Conservation (phyloP, 2,888 invertebrate genomes). For the Anthophora plumipes region DNA sequence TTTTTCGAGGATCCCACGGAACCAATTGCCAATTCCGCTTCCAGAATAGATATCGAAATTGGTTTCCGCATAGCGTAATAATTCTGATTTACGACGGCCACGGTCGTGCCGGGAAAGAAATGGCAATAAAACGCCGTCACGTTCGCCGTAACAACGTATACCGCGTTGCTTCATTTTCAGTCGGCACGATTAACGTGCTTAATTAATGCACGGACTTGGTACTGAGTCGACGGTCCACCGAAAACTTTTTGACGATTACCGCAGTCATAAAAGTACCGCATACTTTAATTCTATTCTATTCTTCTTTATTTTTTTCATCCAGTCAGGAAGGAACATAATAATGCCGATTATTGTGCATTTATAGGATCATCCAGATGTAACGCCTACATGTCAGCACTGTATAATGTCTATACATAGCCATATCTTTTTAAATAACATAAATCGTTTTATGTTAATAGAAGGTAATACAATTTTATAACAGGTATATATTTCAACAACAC, state of each 20-base stretch:
- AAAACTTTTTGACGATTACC: constrained; percentile 44
- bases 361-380: too few species aligned
- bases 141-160: constrained; percentile 23
- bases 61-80: constrained; percentile 24
- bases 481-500: too few species aligned
- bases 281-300: not conserved
- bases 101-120: not conserved
- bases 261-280: constrained; percentile 29
- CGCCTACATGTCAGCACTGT: too few species aligned
- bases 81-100: constrained; percentile 22
- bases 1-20: constrained; percentile 23
- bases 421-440: too few species aligned
- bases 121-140: constrained; percentile 9
- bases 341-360: constrained; percentile 41
- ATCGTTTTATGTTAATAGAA: too few species aligned
- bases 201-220: constrained; percentile 33
- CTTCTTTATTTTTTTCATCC: not conserved
- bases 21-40: constrained; percentile 27
- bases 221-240: constrained; percentile 1
- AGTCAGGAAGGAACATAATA: not conserved
- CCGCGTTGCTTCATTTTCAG: constrained; percentile 31
- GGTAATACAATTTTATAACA: too few species aligned
- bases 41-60: constrained; percentile 19
- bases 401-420: too few species aligned
- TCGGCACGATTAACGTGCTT: constrained; percentile 47